Conservation (phyloP, 2,113 vertebrate genomes). For the Cairina moschata region DNA sequence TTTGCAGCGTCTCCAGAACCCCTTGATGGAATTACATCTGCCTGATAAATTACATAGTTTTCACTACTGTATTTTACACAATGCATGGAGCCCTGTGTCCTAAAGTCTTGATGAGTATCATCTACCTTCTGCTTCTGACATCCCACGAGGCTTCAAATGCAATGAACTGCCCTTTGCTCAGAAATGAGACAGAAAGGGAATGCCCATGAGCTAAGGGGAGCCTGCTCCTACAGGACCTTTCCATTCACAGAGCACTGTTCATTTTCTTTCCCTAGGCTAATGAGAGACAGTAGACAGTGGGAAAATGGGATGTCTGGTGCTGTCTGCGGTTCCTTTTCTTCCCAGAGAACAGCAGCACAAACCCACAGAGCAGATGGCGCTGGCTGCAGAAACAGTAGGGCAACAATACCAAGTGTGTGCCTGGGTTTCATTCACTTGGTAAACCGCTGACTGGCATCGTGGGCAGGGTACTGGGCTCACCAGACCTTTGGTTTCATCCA, state of each 20-base stretch:
- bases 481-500: background rate
- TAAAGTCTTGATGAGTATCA: background rate
- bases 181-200: background rate
- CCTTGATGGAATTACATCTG: conserved; percentile 46
- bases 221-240: background rate
- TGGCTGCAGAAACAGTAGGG: background rate
- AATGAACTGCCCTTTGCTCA: background rate
- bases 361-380: background rate
- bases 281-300: fast-evolving
- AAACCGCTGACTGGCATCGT: background rate
- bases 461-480: background rate
- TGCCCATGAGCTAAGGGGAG: background rate
- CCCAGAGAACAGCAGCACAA: background rate
- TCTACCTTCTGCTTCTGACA: conserved; percentile 1
- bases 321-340: background rate
- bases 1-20: conserved; percentile 54
- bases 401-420: no score
- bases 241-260: fast-evolving
- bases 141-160: background rate
- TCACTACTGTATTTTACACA: conserved; percentile 22
- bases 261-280: background rate
- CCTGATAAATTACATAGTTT: conserved; percentile 39
- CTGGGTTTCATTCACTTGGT: background rate
- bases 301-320: background rate
- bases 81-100: background rate